A percentile compares a stretch with the other conserved stretches of the same genome.
These are phyloP conservation scores for Anticlea derivata DNA, from an alignment of 2,888 invertebrate species.

Conservation along the genomic window DNA sequence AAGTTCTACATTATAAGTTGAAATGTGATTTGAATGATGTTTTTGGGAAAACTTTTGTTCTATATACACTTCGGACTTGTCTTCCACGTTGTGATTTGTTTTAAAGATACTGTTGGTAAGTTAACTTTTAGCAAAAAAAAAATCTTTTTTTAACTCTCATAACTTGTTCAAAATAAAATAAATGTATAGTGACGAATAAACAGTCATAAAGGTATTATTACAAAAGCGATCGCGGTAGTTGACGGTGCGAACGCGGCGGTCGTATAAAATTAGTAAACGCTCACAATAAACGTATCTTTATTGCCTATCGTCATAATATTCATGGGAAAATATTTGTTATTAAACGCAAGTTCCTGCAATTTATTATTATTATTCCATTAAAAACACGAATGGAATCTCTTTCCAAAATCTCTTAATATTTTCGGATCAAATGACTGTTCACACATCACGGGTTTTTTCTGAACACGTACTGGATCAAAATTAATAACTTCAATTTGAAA, in stretches of 20 bases:
- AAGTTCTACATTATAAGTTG: conserved; percentile 57
- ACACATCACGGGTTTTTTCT: too few relatives aligned
- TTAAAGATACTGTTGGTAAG: conserved; percentile 79
- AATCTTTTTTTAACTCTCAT: too few relatives aligned
- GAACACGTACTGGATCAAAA: too few relatives aligned
- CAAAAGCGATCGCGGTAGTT: conserved; percentile 9
- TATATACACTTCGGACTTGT: conserved; percentile 80
- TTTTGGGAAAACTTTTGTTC: conserved; percentile 79
- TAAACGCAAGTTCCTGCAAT: conserved; percentile 5
- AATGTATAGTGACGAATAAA: neutral
- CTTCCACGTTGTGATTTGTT: conserved; percentile 82
- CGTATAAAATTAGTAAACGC: conserved; percentile 23
- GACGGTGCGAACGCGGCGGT: neutral
- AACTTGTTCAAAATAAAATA: too few relatives aligned
- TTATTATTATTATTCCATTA: too few relatives aligned
- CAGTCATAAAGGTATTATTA: conserved; percentile 8
- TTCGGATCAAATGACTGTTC: too few relatives aligned
- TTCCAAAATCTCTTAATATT: too few relatives aligned
- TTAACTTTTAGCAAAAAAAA: neutral
- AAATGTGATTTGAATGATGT: conserved; percentile 79
- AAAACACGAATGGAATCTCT: too few relatives aligned
- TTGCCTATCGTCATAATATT: conserved; percentile 31
- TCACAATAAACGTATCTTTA: conserved; percentile 33
- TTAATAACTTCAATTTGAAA: too few relatives aligned
- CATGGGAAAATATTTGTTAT: conserved; percentile 24